Evolutionary conservation across 2,888 invertebrate species (phyloP), one percentile per base, ranked within the genome.

Genomic region (Parochlus steinenii): DNA sequence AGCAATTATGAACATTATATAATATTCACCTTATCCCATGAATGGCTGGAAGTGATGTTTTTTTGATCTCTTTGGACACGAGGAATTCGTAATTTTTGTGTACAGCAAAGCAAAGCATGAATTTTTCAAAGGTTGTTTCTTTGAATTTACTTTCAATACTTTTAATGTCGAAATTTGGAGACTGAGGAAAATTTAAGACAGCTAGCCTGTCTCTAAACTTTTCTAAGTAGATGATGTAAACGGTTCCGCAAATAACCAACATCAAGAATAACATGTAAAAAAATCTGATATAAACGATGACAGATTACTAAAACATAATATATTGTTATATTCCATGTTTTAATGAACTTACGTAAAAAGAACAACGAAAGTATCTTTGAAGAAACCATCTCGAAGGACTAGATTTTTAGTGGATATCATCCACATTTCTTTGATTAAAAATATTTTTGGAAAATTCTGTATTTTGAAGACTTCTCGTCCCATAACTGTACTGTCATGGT

Each of bases 1-100:
- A n/a, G n/a, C n/a, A n/a, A n/a, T n/a, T n/a, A n/a, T n/a, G n/a
- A n/a, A n/a, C n/a, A n/a, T n/a, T n/a, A n/a, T n/a, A n/a, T n/a
- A n/a, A n/a, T n/a, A n/a, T n/a, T 43, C 66, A 64, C 42, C 64
- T 39, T 15, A 44, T 33, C 6, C 44, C 44, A 40, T 44, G 42
- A 15, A 44, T 40, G 6, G 40, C 39, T 19, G 40, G 41, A 23
- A 44, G 39, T 7, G 43, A 44, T 20, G 41, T 40, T 6, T 23
- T 39, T 5, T 39, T 39, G n/a, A 44, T 29, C 8, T 34, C 31
- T 7, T 31, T 20, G 4, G 42, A 38, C 25, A 38, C 32, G n/a
- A 45, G 42, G 16, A 40, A 38, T 28, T 39, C 31, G 5, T 33
- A 33, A 33, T 45, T 45, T 23, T 43, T 37, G 3, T 27, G 11